Conservation (phyloP, 2,113 vertebrate genomes). For the Aix galericulata region DNA sequence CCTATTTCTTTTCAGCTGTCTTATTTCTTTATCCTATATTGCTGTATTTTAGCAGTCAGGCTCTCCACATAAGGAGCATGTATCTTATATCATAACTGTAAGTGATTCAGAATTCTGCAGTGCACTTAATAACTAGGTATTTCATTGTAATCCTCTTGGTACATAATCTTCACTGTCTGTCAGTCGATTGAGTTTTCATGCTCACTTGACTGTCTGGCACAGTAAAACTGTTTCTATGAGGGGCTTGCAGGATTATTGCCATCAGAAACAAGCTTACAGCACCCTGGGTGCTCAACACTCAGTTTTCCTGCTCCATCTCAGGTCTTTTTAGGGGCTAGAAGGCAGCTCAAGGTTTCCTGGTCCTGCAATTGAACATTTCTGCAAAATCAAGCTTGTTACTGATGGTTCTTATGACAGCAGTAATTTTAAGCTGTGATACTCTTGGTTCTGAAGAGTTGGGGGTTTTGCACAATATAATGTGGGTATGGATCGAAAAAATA, state of each 20-base stretch:
- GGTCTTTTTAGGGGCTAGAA: not conserved
- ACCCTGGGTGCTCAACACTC: not conserved
- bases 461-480: not conserved
- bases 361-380: not conserved
- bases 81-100: not conserved
- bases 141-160: not conserved
- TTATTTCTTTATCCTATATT: not conserved
- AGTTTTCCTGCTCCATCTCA: not conserved
- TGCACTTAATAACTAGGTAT: not conserved
- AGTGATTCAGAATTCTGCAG: not conserved
- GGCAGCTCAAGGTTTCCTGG: not conserved
- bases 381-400: not conserved
- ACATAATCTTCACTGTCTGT: not conserved
- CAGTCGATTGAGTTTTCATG: not conserved
- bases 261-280: not conserved
- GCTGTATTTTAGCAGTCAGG: not conserved
- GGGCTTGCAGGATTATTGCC: not conserved
- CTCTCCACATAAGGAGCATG: not conserved
- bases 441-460: not conserved
- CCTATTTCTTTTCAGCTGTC: not conserved
- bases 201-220: not conserved
- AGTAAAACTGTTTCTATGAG: not conserved
- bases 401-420: not conserved
- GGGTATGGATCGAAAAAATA: not conserved
- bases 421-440: not conserved